These are phyloP conservation scores for Rhyacophila brunnea DNA, from an alignment of 1,140 invertebrate species.

Conservation along the genomic window DNA sequence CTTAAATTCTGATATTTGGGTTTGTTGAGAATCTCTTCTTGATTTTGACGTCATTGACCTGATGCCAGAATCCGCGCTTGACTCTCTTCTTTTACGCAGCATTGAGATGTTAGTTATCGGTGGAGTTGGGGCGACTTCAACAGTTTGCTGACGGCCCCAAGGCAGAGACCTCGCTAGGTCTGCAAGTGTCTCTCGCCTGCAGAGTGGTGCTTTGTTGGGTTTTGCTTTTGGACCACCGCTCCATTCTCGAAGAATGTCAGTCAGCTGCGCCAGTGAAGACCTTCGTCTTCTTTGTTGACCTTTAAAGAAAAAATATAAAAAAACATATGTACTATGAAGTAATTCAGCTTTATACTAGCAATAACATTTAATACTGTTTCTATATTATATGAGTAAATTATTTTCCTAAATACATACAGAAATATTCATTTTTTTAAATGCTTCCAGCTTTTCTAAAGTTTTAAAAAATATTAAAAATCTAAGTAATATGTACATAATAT, in stretches of 20 bases:
- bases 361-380: too few species aligned
- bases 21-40: slow-evolving; percentile 65
- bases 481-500: too few species aligned
- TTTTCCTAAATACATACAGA: too few species aligned
- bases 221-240: slow-evolving; percentile 66
- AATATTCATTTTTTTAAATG: too few species aligned
- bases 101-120: slow-evolving; percentile 25
- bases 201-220: slow-evolving; percentile 66
- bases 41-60: slow-evolving; percentile 70
- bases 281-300: slow-evolving; percentile 68
- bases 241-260: slow-evolving; percentile 84
- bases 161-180: slow-evolving; percentile 75
- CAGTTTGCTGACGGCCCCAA: slow-evolving; percentile 65
- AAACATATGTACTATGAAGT: too few species aligned
- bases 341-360: too few species aligned
- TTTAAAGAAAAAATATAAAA: slow-evolving; percentile 8
- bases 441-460: too few species aligned
- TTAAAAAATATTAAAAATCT: too few species aligned
- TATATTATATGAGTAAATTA: too few species aligned
- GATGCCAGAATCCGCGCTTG: slow-evolving; percentile 79
- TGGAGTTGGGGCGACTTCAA: slow-evolving; percentile 53
- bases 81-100: slow-evolving; percentile 70
- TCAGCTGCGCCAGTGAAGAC: slow-evolving; percentile 82
- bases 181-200: slow-evolving; percentile 78
- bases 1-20: slow-evolving; percentile 65